phyloP scores from a whole-genome alignment of 2,797 vertebrate genomes.

The Chelon labrosus region DNA sequence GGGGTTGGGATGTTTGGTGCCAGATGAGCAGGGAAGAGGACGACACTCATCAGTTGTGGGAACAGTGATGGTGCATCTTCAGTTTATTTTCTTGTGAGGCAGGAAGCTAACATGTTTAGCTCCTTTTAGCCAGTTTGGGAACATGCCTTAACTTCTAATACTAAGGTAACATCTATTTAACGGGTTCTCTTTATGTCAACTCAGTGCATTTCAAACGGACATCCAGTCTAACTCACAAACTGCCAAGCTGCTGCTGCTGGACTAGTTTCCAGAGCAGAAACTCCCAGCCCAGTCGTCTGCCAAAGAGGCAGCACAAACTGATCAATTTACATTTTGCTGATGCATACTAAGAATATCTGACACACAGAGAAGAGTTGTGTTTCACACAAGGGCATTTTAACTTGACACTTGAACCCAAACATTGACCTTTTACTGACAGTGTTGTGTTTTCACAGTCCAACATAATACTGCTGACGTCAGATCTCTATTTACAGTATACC shows the following conservation, averaged over 20 bases:
- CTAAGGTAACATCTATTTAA: no score
- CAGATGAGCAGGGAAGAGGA: neutral
- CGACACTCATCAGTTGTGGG: neutral
- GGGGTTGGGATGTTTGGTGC: conserved; percentile 8
- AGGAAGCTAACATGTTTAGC: neutral
- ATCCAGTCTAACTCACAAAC: conserved; percentile 2
- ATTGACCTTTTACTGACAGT: conserved; percentile 23
- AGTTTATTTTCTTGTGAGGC: neutral
- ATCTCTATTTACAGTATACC: conserved; percentile 5
- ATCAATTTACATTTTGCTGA: conserved; percentile 63
- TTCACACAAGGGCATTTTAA: conserved; percentile 38
- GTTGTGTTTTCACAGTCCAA: neutral
- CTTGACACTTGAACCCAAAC: conserved; percentile 47
- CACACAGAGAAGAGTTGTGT: conserved; percentile 12
- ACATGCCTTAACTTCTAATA: no score
- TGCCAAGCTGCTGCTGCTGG: neutral
- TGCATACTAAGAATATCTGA: conserved; percentile 29
- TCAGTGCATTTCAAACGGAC: neutral
- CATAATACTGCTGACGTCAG: conserved; percentile 4
- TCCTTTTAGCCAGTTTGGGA: no score
- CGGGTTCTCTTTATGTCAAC: no score
- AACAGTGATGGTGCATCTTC: neutral
- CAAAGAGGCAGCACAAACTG: neutral
- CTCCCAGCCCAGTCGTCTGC: neutral
- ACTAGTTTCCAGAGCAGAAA: conserved; percentile 11